Evolutionary conservation across 2,797 vertebrate genomes (phyloP).

Genomic region (Synanceia verrucosa): DNA sequence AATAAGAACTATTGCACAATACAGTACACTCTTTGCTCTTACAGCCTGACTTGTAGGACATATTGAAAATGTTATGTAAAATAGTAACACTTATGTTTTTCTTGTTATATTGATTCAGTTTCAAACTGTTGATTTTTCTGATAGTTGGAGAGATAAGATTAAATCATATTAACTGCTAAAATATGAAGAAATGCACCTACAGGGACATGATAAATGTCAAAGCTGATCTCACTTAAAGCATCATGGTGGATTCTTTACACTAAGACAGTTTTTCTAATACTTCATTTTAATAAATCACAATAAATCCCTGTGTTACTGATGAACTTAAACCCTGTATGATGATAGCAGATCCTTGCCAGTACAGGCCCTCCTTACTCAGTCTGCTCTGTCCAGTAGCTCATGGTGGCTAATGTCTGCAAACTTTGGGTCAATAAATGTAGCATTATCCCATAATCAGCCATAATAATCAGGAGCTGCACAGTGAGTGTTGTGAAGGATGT

Average conservation of each 20-base stretch:
- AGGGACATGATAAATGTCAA: too few relatives aligned
- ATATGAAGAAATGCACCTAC: too few relatives aligned
- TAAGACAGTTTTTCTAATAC: too few relatives aligned
- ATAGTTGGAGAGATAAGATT: too few relatives aligned
- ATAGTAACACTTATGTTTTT: too few relatives aligned
- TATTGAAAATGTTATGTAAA: too few relatives aligned
- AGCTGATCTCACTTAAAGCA: too few relatives aligned
- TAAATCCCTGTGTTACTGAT: neutral
- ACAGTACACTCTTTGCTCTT: neutral
- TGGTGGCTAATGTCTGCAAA: neutral
- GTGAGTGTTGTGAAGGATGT: conserved; percentile 3
- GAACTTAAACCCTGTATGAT: neutral
- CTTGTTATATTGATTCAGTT: too few relatives aligned
- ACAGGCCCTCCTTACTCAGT: neutral
- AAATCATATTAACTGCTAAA: too few relatives aligned
- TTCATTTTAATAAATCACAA: neutral
- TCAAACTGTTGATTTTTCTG: too few relatives aligned
- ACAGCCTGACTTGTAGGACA: neutral
- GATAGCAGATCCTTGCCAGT: neutral
- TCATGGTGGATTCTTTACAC: too few relatives aligned
- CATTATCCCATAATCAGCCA: neutral
- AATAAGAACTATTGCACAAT: neutral
- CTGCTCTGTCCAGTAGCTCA: neutral
- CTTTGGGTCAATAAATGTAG: neutral
- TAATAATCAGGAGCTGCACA: conserved; percentile 1